phyloP scores from a whole-genome alignment of 1,140 invertebrate species.

The Thaumatotibia leucotreta region DNA sequence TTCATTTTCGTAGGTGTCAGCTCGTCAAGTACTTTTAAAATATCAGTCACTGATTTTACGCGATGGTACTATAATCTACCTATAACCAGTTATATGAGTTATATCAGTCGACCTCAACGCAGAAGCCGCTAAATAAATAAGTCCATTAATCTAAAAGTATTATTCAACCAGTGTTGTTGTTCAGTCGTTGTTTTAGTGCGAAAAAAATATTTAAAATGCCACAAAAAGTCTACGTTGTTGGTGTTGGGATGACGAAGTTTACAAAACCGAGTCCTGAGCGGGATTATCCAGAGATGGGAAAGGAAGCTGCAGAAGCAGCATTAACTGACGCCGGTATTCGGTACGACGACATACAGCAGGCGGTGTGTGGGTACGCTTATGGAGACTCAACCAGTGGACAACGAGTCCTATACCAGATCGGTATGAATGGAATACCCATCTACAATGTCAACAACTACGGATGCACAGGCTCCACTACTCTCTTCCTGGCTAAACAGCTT shows the following conservation, averaged over 20 bases:
- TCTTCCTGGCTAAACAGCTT: conserved; percentile 93
- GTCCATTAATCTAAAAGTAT: too few species aligned
- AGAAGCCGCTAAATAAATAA: too few species aligned
- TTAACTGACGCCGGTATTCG: conserved; percentile 90
- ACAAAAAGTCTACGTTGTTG: conserved; percentile 91
- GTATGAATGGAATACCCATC: conserved; percentile 97
- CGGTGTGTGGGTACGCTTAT: conserved; percentile 95
- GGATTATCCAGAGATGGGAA: conserved; percentile 97
- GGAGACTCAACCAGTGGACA: conserved; percentile 98
- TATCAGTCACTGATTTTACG: too few species aligned
- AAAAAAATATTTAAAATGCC: conserved; percentile 44
- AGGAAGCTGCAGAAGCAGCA: conserved; percentile 94
- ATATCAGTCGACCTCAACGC: too few species aligned
- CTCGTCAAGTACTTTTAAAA: too few species aligned
- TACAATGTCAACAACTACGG: conserved; percentile 99
- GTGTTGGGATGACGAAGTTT: conserved; percentile 96
- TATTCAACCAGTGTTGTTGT: background rate
- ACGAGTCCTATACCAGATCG: conserved; percentile 94
- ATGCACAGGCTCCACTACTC: conserved; percentile 95
- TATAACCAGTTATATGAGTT: too few species aligned
- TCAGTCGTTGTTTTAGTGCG: background rate
- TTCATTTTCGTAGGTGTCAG: too few species aligned
- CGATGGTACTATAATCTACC: too few species aligned
- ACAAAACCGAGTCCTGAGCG: conserved; percentile 89
- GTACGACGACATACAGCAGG: conserved; percentile 91